Conservation (phyloP, 2,888 invertebrate genomes). For the Andrena marginata region DNA sequence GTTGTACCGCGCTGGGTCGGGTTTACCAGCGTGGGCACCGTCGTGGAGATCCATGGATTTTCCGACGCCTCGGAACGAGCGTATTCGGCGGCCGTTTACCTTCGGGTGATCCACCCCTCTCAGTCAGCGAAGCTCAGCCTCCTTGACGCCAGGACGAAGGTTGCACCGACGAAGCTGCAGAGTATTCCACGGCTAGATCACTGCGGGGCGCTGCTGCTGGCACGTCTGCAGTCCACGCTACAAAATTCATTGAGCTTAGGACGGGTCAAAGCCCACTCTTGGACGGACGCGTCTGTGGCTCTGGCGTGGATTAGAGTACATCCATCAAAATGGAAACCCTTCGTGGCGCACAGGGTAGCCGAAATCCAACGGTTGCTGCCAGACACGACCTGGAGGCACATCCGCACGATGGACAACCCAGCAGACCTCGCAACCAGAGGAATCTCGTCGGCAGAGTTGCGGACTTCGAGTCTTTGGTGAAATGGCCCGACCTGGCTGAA, state of each 20-base stretch:
- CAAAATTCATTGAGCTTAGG: not conserved
- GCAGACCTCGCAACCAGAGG: conserved; percentile 19
- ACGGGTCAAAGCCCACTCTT: not conserved
- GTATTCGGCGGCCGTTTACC: not conserved
- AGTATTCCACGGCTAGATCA: conserved; percentile 12
- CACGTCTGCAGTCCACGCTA: not conserved
- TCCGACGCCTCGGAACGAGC: not conserved
- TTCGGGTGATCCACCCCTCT: not conserved
- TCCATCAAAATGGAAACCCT: conserved; percentile 12
- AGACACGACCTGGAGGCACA: not conserved
- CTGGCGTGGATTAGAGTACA: conserved; percentile 5
- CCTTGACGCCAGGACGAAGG: not conserved
- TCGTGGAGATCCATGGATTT: not conserved
- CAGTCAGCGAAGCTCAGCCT: not conserved
- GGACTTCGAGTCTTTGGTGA: not conserved
- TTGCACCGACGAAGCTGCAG: conserved; percentile 7
- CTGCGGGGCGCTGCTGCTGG: conserved; percentile 5
- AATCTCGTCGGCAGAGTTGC: not conserved
- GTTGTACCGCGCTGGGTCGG: not conserved
- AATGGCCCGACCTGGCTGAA: not conserved
- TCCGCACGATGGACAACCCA: not conserved
- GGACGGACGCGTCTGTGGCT: conserved; percentile 2
- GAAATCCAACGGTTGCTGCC: conserved; percentile 3
- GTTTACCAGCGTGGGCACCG: not conserved
- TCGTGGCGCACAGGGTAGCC: conserved; percentile 21